phyloP scores from a whole-genome alignment of 1,140 invertebrate genomes.

The Pogonomyrmex californicus region DNA sequence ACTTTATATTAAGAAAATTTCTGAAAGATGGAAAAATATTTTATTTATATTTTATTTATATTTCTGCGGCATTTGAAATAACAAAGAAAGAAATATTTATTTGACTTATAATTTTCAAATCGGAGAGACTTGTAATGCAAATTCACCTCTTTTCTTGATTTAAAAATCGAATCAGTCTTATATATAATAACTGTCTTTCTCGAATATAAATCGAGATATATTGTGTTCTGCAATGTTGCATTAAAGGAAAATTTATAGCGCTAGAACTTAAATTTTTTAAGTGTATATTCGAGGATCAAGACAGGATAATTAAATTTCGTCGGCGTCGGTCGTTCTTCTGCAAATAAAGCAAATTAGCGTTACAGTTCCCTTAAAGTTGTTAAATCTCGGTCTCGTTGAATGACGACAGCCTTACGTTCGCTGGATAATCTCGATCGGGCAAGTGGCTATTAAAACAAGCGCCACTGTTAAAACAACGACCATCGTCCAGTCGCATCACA shows the following conservation, averaged over 20 bases:
- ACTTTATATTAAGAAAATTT: too few species aligned
- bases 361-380: slow-evolving; percentile 14
- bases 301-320: slow-evolving; percentile 19
- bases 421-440: slow-evolving; percentile 27
- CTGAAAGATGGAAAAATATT: background rate
- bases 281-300: background rate
- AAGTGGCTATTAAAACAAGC: background rate
- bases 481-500: background rate
- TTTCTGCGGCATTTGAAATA: background rate
- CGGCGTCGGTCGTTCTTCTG: background rate
- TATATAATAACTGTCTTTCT: too few species aligned
- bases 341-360: slow-evolving; percentile 13
- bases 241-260: background rate
- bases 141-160: background rate
- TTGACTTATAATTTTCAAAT: background rate
- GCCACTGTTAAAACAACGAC: background rate
- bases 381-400: background rate
- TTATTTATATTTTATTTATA: background rate
- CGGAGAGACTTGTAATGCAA: background rate
- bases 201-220: too few species aligned
- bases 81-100: background rate
- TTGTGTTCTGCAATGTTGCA: too few species aligned
- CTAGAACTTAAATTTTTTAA: background rate
- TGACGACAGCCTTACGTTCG: background rate
- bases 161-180: background rate